Evolutionary conservation across 1,140 invertebrate species (phyloP).

Genomic region (Araneus ventricosus): DNA sequence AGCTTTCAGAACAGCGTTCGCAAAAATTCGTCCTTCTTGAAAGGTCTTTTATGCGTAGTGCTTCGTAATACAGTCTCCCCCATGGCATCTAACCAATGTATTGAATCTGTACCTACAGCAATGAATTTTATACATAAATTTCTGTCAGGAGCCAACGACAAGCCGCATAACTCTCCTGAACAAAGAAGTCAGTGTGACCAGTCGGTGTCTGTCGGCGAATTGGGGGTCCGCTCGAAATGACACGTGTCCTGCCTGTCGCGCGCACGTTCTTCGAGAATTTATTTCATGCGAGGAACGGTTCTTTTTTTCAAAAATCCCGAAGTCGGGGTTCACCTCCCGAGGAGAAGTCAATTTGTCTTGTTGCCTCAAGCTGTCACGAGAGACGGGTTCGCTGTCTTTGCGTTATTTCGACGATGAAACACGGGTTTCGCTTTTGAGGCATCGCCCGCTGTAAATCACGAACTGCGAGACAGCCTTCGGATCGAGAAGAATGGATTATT

Average conservation of each 20-base stretch:
- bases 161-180: not conserved
- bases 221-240: not conserved
- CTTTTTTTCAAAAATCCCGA: conserved; percentile 10
- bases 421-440: not conserved
- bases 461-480: not conserved
- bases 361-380: conserved; percentile 22
- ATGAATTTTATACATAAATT: conserved; percentile 36
- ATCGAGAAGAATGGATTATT: not conserved
- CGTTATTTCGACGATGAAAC: conserved; percentile 44
- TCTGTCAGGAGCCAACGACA: not conserved
- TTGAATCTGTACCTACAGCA: not conserved
- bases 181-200: conserved; percentile 45
- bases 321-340: conserved; percentile 2
- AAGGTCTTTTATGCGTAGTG: not conserved
- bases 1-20: not conserved
- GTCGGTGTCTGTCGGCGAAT: not conserved
- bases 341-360: conserved; percentile 50
- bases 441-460: not conserved
- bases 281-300: not conserved
- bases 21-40: not conserved
- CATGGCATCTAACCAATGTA: not conserved
- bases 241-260: not conserved
- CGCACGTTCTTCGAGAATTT: conserved; percentile 23
- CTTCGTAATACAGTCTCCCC: no score
- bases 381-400: conserved; percentile 23